Evolutionary conservation across 2,888 invertebrate genomes (phyloP), one percentile per base, ranked within the genome.

Genomic region (Gnatocerus cornutus): DNA sequence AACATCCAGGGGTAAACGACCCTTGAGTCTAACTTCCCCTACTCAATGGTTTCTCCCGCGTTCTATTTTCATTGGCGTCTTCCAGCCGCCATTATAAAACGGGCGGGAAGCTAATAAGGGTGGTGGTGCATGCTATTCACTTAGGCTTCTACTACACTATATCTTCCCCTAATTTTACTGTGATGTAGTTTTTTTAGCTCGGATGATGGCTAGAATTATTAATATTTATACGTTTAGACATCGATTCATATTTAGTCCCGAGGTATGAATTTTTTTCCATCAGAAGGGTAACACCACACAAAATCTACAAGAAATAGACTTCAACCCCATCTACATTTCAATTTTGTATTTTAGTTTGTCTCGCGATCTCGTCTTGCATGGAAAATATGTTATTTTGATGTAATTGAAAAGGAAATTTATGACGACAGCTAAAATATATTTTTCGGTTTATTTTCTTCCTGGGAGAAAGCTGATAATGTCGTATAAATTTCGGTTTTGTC

Each of bases 21-120:
- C 65, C 65, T 56, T 65, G 56, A 65, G 65, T 56, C 46, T 37
- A 46, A 29, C 65, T 56, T 65, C 65, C 65, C 65, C 65, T 65
- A 52, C 65, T 64, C 48, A 46, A 56, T 65, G 65, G 65, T 65
- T 56, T 65, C 65, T 56, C 55, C 65, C 65, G 65, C 56, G 56
- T 65, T 65, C 55, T 46, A 53, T 65, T 65, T 46, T 39, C 55
- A 65, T 65, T 65, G 65, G 65, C 56, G 65, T 65, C 56, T 55
- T 65, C 10, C 56, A 21, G 46, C 55, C 55, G 65, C 65, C 65
- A 65, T 65, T 56, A 56, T 13, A 46, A 65, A 65, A 65, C 55
- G 43, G 65, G 65, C 55, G 65, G 65, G 65, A 65, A 56, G 21
- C 27, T 46, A 46, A 37, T 65, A 65, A 65, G 65, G 65, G 65